Evolutionary conservation across 2,113 vertebrate genomes (phyloP), one percentile per base, ranked within the genome.

Genomic region (Ammodytes dubius): DNA sequence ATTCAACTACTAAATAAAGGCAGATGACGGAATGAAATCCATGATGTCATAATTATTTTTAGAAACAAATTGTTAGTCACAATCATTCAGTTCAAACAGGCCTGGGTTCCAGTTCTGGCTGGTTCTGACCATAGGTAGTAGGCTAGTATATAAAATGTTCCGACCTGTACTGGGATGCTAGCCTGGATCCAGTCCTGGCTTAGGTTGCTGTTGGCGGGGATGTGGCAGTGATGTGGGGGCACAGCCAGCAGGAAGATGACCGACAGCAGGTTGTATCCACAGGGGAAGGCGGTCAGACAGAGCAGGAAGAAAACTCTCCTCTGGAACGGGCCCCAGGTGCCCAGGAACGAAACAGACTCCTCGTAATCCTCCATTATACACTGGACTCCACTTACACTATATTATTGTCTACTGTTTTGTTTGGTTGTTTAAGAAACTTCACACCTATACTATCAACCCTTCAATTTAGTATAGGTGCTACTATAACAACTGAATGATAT

Each of bases 241-340:
- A 0, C 74, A 0, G 82, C 86, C 73, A 92, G 42, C 77, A 92
- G 82, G 53, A 91, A 91, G 58, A 91, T 78, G 78, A 84, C 52
- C 3, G 65, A 81, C 43, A 88, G 63, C 17, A 88, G 5, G 75
- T 79, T 84, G 63, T 74, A 87, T 45, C 91, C 91, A 4, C 53
- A 9, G 2, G 91, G 86, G 37, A 90, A 0, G 47, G 27, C 1
- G 54, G 46, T 27, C 49, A 90, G 45, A 40, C 77, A 84, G 46
- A 90, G 76, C 37, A 86, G 37, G 56, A 86, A 14, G 66, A 86
- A 70, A 46, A 90, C 7, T 15, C 71, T 81, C 70, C 45, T 70
- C 86, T 92, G 91, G 64, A 87, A 92, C 1, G 75, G 81, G 5
- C 88, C 91, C 89, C 88, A 87, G 4, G 37, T 73, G 35, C 86